Evolutionary conservation across 2,797 vertebrate genomes (phyloP), one percentile per base, ranked within the genome.

Genomic region (Myotis myotis): DNA sequence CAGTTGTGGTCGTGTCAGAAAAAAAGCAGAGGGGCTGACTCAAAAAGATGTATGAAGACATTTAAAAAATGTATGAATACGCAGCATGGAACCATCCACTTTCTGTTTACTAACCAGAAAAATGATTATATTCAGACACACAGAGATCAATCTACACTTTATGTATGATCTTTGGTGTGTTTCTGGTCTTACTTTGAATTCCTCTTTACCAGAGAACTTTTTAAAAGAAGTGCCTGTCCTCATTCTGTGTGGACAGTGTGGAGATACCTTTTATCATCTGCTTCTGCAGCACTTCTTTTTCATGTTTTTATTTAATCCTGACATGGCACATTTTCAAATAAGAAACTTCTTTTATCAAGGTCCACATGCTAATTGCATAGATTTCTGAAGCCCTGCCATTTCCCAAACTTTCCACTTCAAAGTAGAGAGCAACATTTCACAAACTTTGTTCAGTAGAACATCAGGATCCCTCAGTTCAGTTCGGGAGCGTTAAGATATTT

Each of bases 301-400:
- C 16, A 83, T 57, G 20, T 84, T 38, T 64, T 64, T 23, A 47
- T 62, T 83, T 72, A 55, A 91, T 82, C 36, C 57, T 81, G 28
- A 72, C 22, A 64, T 20, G 28, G n/a, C n/a, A 93, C 6, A 86
- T 72, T 87, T 82, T 79, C 71, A 86, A 92, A 87, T 75, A 82
- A 5, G 15, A 71, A 55, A 25, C 70, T 55, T 74, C 17, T 92
- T 95, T 80, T 66, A 90, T 84, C 22, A 68, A 60, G 6, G 11
- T 72, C 64, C 80, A 62, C 22, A n/a, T n/a, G n/a, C 25, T 92
- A 87, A 70, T 28, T 89, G 13, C 9, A 28, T 20, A 53, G 17
- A 22, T 8, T 70, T 93, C 51, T 15, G 30, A 79, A 74, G 36
- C 20, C 66, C 36, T 86, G 20, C 22, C 81, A 17, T 62, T 74